Evolutionary conservation across 2,888 invertebrate genomes (phyloP), one percentile per base, ranked within the genome.

Genomic region (Drosophila pseudotakahashii): DNA sequence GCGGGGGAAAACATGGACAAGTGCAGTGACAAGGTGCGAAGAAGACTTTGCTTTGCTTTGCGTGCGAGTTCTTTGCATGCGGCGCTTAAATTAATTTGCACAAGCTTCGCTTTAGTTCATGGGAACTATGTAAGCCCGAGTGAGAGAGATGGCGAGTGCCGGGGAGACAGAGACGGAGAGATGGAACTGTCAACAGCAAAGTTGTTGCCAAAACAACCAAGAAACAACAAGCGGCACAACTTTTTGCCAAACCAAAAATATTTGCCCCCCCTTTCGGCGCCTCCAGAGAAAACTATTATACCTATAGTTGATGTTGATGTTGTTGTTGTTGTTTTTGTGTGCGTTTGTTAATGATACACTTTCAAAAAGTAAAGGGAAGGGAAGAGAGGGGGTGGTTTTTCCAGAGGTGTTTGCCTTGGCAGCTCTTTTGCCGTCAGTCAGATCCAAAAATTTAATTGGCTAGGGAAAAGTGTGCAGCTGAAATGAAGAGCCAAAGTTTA

Each of bases 71-170:
- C 72, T 76, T 79, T 80, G 83, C 83, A 80, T 80, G 83, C 70
- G 82, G 79, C 73, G 82, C 82, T 69, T 82, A 80, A 80, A 80
- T 80, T 80, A 80, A 80, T 82, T 82, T 82, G 73, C 83, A 73
- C 63, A 37, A 42, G 54, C 58, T 52, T 55, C 58, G 42, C 39
- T 48, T 57, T 32, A 53, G 64, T 60, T 55, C 39, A 57, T 50
- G 78, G 52, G 36, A 75, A 78, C 75, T 81, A 53, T 78, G 69
- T 80, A 73, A 73, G 69, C 61, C 54, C 30, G 45, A 26, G 30
- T 36, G 26, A 23, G 7, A 11, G 11, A 14, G 39, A 19, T 3
- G 30, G 39, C 5, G 13, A 19, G 47, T 44, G 36, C 16, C 26
- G 26, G 5, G 1, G 26, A 36, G 44, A 10, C 44, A 11, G 47